Evolutionary conservation across 1,140 invertebrate species (phyloP).

Genomic region (Drosophila parabipectinata): DNA sequence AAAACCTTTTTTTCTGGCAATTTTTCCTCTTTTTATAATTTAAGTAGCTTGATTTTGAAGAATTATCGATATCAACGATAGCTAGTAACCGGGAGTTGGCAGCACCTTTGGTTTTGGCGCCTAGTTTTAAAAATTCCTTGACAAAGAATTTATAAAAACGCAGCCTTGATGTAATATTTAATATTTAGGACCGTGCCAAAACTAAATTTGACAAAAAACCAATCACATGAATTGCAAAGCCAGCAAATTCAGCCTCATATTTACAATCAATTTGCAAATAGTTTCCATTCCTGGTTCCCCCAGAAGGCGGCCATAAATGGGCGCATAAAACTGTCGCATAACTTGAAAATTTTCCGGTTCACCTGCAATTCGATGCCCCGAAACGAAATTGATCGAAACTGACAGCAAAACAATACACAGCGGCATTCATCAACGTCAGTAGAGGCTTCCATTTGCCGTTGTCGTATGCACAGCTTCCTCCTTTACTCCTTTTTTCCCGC

Average conservation of each 20-base stretch:
- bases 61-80: constrained; percentile 30
- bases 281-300: constrained; percentile 17
- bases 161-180: not conserved
- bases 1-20: too few relatives aligned
- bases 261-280: constrained; percentile 48
- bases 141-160: not conserved
- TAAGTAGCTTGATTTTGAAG: not conserved
- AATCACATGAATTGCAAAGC: not conserved
- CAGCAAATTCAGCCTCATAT: not conserved
- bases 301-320: constrained; percentile 15
- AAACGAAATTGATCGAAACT: constrained; percentile 68
- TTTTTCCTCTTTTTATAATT: too few relatives aligned
- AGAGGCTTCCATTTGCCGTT: constrained; percentile 47
- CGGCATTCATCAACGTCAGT: constrained; percentile 77
- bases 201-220: not conserved
- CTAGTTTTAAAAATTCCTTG: constrained; percentile 10
- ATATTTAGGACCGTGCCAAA: not conserved
- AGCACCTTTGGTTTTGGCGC: not conserved
- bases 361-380: constrained; percentile 62
- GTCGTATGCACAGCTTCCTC: constrained; percentile 65
- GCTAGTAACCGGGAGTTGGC: constrained; percentile 20
- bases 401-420: constrained; percentile 79
- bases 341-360: constrained; percentile 79
- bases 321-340: constrained; percentile 66
- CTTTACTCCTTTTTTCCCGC: constrained; percentile 7